These are phyloP conservation scores for Lutjanus argentimaculatus DNA, from an alignment of 2,797 vertebrate species.

Conservation along the genomic window DNA sequence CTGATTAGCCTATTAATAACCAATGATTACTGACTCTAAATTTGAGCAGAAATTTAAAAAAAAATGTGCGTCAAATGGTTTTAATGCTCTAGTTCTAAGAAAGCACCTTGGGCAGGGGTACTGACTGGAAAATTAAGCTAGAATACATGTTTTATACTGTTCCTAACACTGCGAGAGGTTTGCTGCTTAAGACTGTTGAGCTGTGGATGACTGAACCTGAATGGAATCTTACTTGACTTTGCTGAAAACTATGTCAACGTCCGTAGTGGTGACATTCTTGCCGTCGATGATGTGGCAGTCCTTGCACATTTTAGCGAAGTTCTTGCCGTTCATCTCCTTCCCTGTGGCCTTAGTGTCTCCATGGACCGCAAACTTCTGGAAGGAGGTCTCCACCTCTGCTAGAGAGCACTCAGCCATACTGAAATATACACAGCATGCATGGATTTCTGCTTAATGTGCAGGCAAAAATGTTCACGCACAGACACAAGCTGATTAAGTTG, in stretches of 20 bases:
- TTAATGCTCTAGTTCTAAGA: no score
- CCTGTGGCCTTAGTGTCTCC: constrained; percentile 87
- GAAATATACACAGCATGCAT: constrained; percentile 12
- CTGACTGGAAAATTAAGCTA: no score
- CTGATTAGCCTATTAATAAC: neutral
- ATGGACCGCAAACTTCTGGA: constrained; percentile 88
- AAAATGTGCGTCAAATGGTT: no score
- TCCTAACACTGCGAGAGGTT: neutral
- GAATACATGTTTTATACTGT: neutral
- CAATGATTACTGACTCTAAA: neutral
- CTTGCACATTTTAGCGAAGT: constrained; percentile 93
- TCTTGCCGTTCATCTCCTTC: constrained; percentile 90
- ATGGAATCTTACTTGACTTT: constrained; percentile 91
- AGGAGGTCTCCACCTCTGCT: constrained; percentile 83
- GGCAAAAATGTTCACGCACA: neutral
- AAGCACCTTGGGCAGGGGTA: no score
- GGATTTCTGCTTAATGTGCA: neutral
- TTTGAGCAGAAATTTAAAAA: no score
- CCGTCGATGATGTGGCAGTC: constrained; percentile 90
- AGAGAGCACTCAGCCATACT: constrained; percentile 82
- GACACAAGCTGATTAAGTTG: neutral
- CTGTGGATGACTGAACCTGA: neutral
- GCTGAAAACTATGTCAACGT: constrained; percentile 91
- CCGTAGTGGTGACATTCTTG: constrained; percentile 89
- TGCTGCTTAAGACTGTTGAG: neutral